Evolutionary conservation across 1,140 invertebrate species (phyloP), one percentile per base, ranked within the genome.

Genomic region (Probaryconus sp.): DNA sequence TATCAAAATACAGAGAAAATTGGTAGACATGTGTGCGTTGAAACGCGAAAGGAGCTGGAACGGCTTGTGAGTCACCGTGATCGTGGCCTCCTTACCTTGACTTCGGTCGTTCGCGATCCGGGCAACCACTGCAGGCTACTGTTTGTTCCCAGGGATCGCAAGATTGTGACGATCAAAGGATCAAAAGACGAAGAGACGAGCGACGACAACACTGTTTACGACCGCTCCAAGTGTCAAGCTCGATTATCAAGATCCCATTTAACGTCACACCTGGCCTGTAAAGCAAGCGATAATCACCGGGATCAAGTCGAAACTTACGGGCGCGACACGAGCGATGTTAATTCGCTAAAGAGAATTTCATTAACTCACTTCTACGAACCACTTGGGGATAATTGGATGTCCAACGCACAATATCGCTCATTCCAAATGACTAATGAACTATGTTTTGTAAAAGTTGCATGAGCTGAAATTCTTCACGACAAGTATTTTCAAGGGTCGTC

Each of bases 41-140:
- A 63, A 51, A 48, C 47, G 43, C 40, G 72, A 70, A 67, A 63
- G 47, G 30, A 65, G 56, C 35, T 17, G 24, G 35, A 69, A 16
- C 58, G 38, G 51, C 58, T 69, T 65, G 37, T 70, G 71, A 80
- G 58, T 77, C 65, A 78, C 38, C 65, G 53, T 38, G 78, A 80
- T 80, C 76, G 53, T 80, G 80, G 73, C 79, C 80, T 81, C 72
- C 69, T 83, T 80, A 83, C 80, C 79, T 84, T 83, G 81, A 80
- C 80, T 84, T 60, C 48, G 35, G 64, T 74, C 75, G 58, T 65
- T 77, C 47, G 64, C 50, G 65, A 76, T 71, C 63, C 58, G 13
- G 30, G 42, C 70, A 70, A 69, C 74, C 74, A 73, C 73, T 73
- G 64, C 71, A 72, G 80, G 73, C 78, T 80, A 80, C 76, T 61